A percentile compares a stretch with the other conserved stretches of the same genome.
Evolutionary conservation across 2,797 vertebrate species (phyloP).

Genomic region (Chaenodraco wilsoni): DNA sequence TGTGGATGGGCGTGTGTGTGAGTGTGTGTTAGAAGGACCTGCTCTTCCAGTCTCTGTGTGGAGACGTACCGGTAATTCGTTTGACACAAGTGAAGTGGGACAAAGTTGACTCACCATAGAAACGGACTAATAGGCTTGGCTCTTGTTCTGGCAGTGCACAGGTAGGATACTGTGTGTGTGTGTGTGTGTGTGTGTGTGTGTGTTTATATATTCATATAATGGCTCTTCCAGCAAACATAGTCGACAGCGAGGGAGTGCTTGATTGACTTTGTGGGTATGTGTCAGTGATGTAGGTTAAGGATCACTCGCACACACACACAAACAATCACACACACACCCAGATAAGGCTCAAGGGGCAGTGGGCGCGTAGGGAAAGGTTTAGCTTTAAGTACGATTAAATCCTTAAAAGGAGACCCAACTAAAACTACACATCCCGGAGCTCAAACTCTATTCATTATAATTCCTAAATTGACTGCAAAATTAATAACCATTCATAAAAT

Average conservation of each 20-base stretch:
- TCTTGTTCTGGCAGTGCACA: too few species aligned
- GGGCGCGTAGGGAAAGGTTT: conserved; percentile 23
- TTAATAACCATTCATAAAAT: too few species aligned
- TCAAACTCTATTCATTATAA: not conserved
- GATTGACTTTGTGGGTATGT: conserved; percentile 62
- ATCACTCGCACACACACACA: conserved; percentile 32
- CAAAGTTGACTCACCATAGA: conserved; percentile 14
- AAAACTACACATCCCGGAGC: not conserved
- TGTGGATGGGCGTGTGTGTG: not conserved
- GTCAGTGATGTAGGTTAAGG: not conserved
- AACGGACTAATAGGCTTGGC: not conserved
- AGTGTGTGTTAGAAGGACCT: conserved; percentile 14
- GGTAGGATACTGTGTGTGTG: not conserved
- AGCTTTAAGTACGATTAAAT: not conserved
- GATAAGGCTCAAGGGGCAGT: conserved; percentile 30
- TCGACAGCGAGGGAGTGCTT: conserved; percentile 43
- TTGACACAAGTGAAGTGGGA: not conserved
- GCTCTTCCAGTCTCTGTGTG: conserved; percentile 17
- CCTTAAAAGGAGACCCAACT: not conserved
- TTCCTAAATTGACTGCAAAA: not conserved
- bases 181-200: conserved; percentile 19
- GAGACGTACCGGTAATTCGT: not conserved
- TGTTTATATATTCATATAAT: conserved; percentile 33
- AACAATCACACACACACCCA: too few species aligned
- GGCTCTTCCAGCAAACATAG: conserved; percentile 35